phyloP scores from a whole-genome alignment of 2,113 vertebrate genomes.

The Nibea albiflora region DNA sequence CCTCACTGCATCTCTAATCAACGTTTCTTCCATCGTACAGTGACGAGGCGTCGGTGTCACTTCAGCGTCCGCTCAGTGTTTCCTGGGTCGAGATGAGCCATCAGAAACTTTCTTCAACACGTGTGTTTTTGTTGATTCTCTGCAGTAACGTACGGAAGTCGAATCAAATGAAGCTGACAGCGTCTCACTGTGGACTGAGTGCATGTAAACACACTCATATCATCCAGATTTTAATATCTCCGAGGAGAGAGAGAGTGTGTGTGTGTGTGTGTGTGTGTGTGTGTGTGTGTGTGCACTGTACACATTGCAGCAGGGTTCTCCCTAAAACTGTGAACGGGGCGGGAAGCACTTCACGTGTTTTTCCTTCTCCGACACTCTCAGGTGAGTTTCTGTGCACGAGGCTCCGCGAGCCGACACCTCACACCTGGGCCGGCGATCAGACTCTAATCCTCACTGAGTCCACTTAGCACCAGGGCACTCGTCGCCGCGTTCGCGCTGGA shows the following conservation, averaged over 20 bases:
- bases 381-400: not conserved
- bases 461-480: not conserved
- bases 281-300: slow-evolving; percentile 46
- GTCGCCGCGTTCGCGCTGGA: too few species aligned
- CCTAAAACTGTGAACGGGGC: slow-evolving; percentile 40
- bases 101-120: too few species aligned
- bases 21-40: too few species aligned
- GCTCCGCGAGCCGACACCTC: not conserved
- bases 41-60: too few species aligned
- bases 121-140: too few species aligned
- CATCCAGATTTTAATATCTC: slow-evolving; percentile 12
- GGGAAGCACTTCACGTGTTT: slow-evolving; percentile 54
- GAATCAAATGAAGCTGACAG: not conserved
- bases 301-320: slow-evolving; percentile 67
- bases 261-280: slow-evolving; percentile 48
- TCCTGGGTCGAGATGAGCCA: too few species aligned
- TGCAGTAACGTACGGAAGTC: too few species aligned
- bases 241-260: slow-evolving; percentile 31
- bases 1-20: too few species aligned
- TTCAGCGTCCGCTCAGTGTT: too few species aligned
- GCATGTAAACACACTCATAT: slow-evolving; percentile 49
- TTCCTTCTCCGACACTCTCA: not conserved
- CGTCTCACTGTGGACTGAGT: not conserved
- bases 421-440: not conserved
- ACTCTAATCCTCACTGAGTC: not conserved